These are phyloP conservation scores for Parotia lawesii DNA, from an alignment of 2,113 vertebrate species.

Conservation along the genomic window DNA sequence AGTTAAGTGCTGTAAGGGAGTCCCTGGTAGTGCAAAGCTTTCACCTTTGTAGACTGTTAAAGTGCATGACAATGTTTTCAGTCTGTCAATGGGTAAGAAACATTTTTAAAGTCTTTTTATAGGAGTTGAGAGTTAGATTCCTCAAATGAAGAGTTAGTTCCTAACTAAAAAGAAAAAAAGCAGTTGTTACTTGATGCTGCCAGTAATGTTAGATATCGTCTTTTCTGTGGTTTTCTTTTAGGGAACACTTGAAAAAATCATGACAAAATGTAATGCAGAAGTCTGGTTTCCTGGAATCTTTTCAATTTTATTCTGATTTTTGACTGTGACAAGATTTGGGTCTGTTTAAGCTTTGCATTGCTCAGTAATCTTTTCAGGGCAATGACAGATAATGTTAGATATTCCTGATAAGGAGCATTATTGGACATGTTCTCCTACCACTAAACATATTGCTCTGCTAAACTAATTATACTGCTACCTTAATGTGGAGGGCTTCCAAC, in stretches of 20 bases:
- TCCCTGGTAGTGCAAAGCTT: neutral
- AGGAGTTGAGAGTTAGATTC: neutral
- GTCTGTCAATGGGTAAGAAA: neutral
- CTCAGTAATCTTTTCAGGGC: neutral
- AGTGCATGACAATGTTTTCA: neutral
- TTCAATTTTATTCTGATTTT: neutral
- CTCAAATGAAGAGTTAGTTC: neutral
- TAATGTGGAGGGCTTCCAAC: neutral
- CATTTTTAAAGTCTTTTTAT: neutral
- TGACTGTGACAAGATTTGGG: neutral
- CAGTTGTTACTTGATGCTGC: neutral
- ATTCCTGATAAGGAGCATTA: neutral
- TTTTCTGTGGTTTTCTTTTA: neutral
- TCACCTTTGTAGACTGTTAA: neutral
- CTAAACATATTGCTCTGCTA: neutral
- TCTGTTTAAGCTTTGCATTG: neutral
- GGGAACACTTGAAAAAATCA: neutral
- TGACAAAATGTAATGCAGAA: neutral
- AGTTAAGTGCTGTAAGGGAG: neutral
- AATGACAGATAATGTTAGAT: neutral
- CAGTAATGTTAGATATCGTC: neutral
- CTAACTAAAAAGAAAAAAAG: neutral
- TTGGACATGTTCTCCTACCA: neutral
- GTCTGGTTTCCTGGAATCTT: neutral
- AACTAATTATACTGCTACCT: neutral